These are phyloP conservation scores for Akabosia matsudoensis DNA, from an alignment of 1,140 invertebrate species.

Conservation along the genomic window DNA sequence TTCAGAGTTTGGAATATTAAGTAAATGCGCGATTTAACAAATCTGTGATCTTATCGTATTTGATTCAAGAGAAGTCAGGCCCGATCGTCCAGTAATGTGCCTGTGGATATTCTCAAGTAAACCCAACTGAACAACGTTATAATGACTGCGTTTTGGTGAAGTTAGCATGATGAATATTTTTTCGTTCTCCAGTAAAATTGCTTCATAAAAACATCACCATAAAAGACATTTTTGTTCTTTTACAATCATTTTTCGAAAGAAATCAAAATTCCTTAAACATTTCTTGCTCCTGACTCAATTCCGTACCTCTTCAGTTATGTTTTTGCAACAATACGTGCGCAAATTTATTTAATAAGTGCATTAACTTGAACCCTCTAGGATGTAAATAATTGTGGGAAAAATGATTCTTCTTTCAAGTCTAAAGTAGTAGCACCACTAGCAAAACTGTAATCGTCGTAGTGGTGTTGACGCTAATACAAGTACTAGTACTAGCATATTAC, in stretches of 20 bases:
- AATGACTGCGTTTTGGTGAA: not conserved
- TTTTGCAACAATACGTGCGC: not conserved
- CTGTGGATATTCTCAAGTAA: not conserved
- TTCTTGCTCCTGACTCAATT: not conserved
- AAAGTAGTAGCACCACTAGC: not conserved
- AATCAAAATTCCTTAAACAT: not conserved
- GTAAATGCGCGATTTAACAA: no score
- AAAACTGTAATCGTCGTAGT: not conserved
- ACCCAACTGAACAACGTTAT: not conserved
- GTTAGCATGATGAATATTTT: not conserved
- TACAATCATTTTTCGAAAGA: not conserved
- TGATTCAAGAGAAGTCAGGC: not conserved
- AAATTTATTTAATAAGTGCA: not conserved
- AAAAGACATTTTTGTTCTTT: not conserved
- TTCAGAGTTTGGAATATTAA: no score
- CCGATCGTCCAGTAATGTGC: not conserved
- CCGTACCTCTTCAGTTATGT: not conserved
- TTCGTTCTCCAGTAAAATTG: not conserved
- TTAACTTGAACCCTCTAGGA: not conserved
- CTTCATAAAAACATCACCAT: not conserved
- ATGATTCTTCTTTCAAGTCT: not conserved
- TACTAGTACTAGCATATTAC: no score
- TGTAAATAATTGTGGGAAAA: conserved; percentile 21
- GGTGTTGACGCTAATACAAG: not conserved
- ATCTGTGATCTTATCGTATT: no score